Conservation (phyloP, 1,140 invertebrate genomes). For the Diprion similis region DNA sequence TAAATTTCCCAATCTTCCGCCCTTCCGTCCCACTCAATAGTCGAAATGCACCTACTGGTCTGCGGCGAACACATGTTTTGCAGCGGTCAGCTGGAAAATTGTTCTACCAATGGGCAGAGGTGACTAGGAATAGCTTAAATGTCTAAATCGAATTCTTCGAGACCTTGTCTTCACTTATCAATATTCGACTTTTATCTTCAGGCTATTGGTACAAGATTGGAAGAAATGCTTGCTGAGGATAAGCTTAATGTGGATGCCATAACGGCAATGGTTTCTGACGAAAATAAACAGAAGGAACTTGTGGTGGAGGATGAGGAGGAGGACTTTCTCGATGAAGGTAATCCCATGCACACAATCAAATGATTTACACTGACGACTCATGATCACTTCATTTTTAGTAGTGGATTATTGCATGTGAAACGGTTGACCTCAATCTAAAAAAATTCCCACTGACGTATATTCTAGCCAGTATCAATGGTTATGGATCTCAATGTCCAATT, state of each 20-base stretch:
- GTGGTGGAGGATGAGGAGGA: constrained; percentile 94
- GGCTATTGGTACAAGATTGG: constrained; percentile 85
- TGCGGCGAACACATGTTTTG: constrained; percentile 78
- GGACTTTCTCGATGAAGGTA: constrained; percentile 97
- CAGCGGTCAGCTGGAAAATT: constrained; percentile 93
- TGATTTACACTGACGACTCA: not conserved
- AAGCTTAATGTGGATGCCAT: constrained; percentile 75
- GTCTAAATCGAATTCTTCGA: not conserved
- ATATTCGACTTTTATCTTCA: constrained; percentile 54
- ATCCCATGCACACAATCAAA: not conserved
- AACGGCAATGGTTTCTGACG: constrained; percentile 77
- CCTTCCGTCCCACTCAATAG: constrained; percentile 71
- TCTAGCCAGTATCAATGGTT: constrained; percentile 83
- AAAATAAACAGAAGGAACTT: constrained; percentile 83
- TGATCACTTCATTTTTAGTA: too few relatives aligned
- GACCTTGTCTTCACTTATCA: constrained; percentile 46
- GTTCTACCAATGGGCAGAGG: constrained; percentile 97
- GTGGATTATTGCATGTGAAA: constrained; percentile 2
- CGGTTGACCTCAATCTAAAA: constrained; percentile 13
- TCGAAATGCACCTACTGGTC: constrained; percentile 64
- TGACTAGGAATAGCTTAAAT: constrained; percentile 53
- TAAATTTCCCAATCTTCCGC: constrained; percentile 81
- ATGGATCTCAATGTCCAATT: constrained; percentile 88
- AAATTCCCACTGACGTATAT: constrained; percentile 39
- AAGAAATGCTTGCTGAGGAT: constrained; percentile 81